phyloP scores from a whole-genome alignment of 2,797 vertebrate genomes.

The Amblyopsis hoosieri region DNA sequence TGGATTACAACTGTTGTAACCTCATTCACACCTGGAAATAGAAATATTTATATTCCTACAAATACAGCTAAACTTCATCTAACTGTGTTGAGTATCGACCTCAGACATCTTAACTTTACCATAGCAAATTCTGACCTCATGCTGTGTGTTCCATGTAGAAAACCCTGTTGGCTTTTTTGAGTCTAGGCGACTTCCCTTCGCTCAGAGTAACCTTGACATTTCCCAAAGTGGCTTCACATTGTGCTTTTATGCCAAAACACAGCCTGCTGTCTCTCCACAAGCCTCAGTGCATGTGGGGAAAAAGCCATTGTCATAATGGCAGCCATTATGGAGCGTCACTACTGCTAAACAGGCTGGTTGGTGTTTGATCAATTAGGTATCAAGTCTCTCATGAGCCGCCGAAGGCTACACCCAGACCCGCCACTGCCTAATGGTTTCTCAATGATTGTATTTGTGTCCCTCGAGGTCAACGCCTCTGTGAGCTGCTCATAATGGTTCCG shows the following conservation, averaged over 20 bases:
- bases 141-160: constrained; percentile 8
- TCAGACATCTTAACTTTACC: no score
- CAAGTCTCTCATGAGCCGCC: constrained; percentile 31
- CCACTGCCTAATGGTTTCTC: constrained; percentile 56
- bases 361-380: constrained; percentile 57
- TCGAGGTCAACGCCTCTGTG: constrained; percentile 26
- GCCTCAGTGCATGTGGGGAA: constrained; percentile 8
- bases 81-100: no score
- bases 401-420: constrained; percentile 45
- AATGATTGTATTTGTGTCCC: constrained; percentile 29
- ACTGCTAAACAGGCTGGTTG: constrained; percentile 30
- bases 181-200: constrained; percentile 14
- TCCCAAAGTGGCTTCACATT: constrained; percentile 11
- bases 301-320: constrained; percentile 34
- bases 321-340: constrained; percentile 43
- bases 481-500: constrained; percentile 40
- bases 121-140: constrained; percentile 1
- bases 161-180: constrained; percentile 12
- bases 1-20: no score
- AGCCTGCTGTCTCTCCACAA: not conserved
- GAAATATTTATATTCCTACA: not conserved
- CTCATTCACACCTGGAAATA: not conserved
- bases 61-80: no score
- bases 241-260: not conserved
- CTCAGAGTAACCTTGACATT: constrained; percentile 14